Base-by-base conservation (phyloP, 2,113 vertebrate genomes). In the Shinisaurus crocodilurus region DNA sequence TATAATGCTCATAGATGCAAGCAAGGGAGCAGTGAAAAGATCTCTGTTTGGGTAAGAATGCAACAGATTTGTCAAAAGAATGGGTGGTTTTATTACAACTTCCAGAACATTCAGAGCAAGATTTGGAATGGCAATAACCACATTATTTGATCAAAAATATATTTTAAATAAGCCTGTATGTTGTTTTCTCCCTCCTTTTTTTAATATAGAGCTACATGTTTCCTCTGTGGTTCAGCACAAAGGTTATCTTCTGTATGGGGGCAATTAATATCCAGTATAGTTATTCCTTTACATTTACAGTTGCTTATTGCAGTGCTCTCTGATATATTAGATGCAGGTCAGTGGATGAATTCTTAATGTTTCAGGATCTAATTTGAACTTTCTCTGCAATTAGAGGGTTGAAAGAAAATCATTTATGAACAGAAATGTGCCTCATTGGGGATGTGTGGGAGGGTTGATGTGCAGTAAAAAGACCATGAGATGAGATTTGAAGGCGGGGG, bases 291-390 rank as follows among this genome's bases (percentile, higher is more conserved):
- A 76, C 80, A 10, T 76, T 9, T 20, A 82, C 0, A 5, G 8
- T 93, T 90, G 9, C 77, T 89, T 91, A 88, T 2, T 91, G 1
- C 16, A 54, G 79, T 70, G 12, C 81, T 90, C 43, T 67, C 79
- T 85, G 63, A 63, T 43, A 81, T 20, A 29, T 13, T 89, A 75
- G 18, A 57, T 86, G 25, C 90, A 89, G 69, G 70, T 89, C 60
- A 91, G 4, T 90, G 83, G 85, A 93, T 72, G 2, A 92, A 77
- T 93, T 93, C n/a, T 88, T 90, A 92, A 89, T 83, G 79, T 16
- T 91, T 3, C 69, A 90, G 25, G n/a, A 88, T 74, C 77, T 93
- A 72, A 89, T 94, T 94, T n/a, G 79, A 86, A 90, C 10, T 88
- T 94, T 89, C n/a, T 7, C 88, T 88, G 83, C 13, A 93, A 83